phyloP scores from a whole-genome alignment of 2,888 invertebrate species.

The Rhamnusium bicolor region DNA sequence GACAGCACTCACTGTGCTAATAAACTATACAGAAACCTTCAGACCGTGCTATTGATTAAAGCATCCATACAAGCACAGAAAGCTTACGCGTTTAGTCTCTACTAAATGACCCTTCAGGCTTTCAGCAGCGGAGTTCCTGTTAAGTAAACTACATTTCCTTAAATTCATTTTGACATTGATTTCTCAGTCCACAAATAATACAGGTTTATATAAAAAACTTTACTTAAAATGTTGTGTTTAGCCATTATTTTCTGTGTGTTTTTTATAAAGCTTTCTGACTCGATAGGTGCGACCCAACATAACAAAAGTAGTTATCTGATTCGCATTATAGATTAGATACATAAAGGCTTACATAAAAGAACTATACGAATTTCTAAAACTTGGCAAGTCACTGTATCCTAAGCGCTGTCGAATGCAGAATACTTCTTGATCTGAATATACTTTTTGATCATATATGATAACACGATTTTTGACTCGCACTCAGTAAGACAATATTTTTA shows the following conservation, averaged over 20 bases:
- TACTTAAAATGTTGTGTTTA: neutral
- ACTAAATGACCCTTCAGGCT: slow-evolving; percentile 24
- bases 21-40: neutral
- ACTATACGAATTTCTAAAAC: neutral
- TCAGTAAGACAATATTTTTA: too few relatives aligned
- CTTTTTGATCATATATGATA: too few relatives aligned
- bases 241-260: neutral
- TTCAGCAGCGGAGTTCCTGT: slow-evolving; percentile 14
- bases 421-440: too few relatives aligned
- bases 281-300: neutral
- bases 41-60: slow-evolving; percentile 19
- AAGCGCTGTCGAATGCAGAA: too few relatives aligned
- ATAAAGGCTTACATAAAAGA: neutral
- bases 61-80: slow-evolving; percentile 22
- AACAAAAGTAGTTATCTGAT: neutral
- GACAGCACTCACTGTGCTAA: slow-evolving; percentile 11
- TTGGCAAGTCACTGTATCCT: neutral
- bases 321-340: neutral
- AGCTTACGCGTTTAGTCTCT: slow-evolving; percentile 23
- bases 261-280: neutral
- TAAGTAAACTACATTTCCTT: slow-evolving; percentile 16
- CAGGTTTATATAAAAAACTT: neutral
- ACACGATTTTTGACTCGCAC: too few relatives aligned
- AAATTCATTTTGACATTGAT: slow-evolving; percentile 16
- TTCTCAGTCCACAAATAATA: neutral